A percentile compares a stretch with the other conserved stretches of the same genome.
Evolutionary conservation across 2,113 vertebrate genomes (phyloP).

Genomic region (Orthonyx spaldingii): DNA sequence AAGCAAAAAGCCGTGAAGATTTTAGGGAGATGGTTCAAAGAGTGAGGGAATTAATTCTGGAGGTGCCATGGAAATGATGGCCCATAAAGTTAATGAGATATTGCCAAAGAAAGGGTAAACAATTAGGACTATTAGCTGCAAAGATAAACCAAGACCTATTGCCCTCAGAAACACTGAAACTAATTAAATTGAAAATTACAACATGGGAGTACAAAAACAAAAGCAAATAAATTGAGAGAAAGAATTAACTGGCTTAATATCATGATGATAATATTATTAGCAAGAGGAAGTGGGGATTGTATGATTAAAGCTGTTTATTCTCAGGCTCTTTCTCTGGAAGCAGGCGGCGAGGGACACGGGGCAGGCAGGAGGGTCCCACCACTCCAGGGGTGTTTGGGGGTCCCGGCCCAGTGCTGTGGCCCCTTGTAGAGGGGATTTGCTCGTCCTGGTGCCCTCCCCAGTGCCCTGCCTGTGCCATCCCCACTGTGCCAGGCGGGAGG

Average conservation of each 20-base stretch:
- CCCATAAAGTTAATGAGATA: slow-evolving; percentile 78
- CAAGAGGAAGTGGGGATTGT: neutral
- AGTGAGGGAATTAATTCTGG: slow-evolving; percentile 58
- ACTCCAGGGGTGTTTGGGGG: accelerated
- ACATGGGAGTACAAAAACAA: slow-evolving; percentile 50
- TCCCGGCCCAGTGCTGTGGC: accelerated
- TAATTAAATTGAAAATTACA: slow-evolving; percentile 78
- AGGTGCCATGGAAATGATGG: slow-evolving; percentile 52
- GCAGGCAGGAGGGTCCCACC: accelerated
- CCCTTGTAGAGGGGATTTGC: accelerated
- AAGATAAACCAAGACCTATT: slow-evolving; percentile 69
- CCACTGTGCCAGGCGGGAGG: accelerated
- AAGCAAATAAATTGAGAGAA: slow-evolving; percentile 43
- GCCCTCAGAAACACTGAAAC: slow-evolving; percentile 57
- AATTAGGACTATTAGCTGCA: slow-evolving; percentile 73
- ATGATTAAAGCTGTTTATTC: slow-evolving; percentile 46
- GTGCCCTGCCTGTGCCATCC: accelerated
- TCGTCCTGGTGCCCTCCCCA: neutral
- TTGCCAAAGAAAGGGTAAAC: slow-evolving; percentile 69
- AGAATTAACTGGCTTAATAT: slow-evolving; percentile 68
- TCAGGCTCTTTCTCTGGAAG: neutral
- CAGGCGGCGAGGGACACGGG: accelerated
- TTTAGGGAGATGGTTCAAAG: neutral
- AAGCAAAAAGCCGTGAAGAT: neutral
- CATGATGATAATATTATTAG: slow-evolving; percentile 58